Conservation (phyloP, 2,797 vertebrate species). For the Channa striata region DNA sequence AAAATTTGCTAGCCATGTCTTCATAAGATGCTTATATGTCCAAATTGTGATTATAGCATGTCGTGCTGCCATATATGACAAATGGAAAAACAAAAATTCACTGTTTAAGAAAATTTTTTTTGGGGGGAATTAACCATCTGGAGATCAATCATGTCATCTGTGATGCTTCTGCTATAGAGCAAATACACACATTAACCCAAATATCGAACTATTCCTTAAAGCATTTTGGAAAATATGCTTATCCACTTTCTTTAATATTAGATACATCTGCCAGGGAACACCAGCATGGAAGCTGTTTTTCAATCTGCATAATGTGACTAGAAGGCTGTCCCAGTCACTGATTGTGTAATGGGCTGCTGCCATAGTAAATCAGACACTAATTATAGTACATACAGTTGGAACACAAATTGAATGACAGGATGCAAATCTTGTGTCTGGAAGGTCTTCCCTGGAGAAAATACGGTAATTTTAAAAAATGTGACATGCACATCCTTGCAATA, state of each 20-base stretch:
- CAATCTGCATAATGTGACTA: background rate
- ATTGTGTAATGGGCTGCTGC: slow-evolving; percentile 13
- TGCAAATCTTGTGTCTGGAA: slow-evolving; percentile 6
- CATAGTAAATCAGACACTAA: slow-evolving; percentile 8
- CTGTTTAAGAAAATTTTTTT: too few species aligned
- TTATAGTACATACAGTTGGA: background rate
- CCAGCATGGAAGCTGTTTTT: background rate
- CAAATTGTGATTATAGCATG: slow-evolving; percentile 5
- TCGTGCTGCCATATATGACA: too few species aligned
- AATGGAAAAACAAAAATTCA: too few species aligned
- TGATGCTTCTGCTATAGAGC: too few species aligned
- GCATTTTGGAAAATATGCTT: background rate
- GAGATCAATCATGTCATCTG: too few species aligned
- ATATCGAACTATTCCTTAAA: background rate
- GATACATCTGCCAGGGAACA: background rate
- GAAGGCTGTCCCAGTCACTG: background rate
- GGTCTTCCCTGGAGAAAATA: background rate
- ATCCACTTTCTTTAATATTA: background rate
- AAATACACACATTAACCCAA: too few species aligned
- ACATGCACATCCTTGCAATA: background rate
- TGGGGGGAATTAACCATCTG: too few species aligned
- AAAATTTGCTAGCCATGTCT: too few species aligned
- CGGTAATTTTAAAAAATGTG: background rate
- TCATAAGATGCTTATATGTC: too few species aligned
- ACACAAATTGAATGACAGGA: slow-evolving; percentile 10